Conservation (phyloP, 2,113 vertebrate species). For the Scolopax mira region DNA sequence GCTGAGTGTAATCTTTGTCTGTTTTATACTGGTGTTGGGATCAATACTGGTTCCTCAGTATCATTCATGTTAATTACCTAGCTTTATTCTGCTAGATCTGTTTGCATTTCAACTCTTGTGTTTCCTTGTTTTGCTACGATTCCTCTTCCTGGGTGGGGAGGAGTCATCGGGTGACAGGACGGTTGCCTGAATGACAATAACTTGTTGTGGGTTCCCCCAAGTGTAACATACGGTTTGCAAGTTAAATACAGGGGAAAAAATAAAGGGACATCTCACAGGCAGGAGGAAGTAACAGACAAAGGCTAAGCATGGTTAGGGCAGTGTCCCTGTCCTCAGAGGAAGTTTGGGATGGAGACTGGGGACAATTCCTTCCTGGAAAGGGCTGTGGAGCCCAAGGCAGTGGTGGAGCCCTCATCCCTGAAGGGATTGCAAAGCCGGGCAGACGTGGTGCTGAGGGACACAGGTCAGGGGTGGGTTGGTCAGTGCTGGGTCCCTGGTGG, state of each 20-base stretch:
- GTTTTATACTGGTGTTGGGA: neutral
- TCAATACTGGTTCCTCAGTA: neutral
- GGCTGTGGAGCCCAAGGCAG: neutral
- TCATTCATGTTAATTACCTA: neutral
- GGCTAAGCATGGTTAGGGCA: neutral
- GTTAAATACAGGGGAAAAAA: accelerated
- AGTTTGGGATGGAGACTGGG: too few relatives aligned
- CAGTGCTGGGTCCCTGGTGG: neutral
- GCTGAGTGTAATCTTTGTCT: neutral
- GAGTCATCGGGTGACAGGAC: neutral
- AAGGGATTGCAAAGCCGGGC: neutral
- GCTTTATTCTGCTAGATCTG: neutral
- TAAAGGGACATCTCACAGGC: accelerated
- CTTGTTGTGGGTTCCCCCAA: neutral
- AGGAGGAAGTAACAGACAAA: neutral
- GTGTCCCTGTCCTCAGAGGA: neutral
- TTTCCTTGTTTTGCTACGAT: neutral
- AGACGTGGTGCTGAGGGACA: neutral
- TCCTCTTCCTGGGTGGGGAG: neutral
- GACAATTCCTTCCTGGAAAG: neutral
- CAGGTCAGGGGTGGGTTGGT: neutral
- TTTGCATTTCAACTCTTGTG: neutral
- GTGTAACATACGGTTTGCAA: neutral
- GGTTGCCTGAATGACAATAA: neutral
- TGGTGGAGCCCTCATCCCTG: neutral